Conservation (phyloP, 2,888 invertebrate genomes). For the Allolobophora icterica region DNA sequence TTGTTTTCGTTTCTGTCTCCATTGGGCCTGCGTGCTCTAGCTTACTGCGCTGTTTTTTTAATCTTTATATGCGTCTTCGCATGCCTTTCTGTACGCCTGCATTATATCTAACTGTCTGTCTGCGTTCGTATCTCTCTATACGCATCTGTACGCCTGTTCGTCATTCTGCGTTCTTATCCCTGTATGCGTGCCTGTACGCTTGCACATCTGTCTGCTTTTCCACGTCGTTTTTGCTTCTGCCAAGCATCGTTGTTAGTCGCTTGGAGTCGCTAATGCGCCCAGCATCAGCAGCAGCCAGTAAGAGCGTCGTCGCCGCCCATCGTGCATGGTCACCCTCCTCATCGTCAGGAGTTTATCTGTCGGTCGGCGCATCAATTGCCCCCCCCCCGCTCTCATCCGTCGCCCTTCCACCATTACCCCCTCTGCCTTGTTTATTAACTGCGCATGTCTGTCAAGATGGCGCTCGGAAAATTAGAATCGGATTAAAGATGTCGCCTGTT, state of each 20-base stretch:
- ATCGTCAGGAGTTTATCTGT: neutral
- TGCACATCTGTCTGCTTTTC: neutral
- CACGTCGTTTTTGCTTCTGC: neutral
- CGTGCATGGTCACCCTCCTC: neutral
- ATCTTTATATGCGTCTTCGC: no score
- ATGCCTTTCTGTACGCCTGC: no score
- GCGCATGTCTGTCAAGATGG: neutral
- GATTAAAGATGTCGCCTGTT: neutral
- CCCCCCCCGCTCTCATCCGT: neutral
- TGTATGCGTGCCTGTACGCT: neutral
- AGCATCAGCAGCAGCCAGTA: neutral
- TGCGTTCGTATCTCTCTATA: neutral
- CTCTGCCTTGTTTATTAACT: neutral
- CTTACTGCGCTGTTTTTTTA: no score
- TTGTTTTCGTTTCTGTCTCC: no score
- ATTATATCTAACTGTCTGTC: neutral
- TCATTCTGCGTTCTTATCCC: neutral
- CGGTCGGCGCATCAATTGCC: neutral
- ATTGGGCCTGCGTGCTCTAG: no score
- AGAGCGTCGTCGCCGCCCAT: neutral
- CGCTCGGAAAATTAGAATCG: neutral
- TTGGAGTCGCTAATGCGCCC: neutral
- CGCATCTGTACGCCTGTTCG: neutral
- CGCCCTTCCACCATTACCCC: neutral
- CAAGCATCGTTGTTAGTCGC: neutral